Evolutionary conservation across 2,797 vertebrate genomes (phyloP), one percentile per base, ranked within the genome.

Genomic region (Anomalospiza imberbis): DNA sequence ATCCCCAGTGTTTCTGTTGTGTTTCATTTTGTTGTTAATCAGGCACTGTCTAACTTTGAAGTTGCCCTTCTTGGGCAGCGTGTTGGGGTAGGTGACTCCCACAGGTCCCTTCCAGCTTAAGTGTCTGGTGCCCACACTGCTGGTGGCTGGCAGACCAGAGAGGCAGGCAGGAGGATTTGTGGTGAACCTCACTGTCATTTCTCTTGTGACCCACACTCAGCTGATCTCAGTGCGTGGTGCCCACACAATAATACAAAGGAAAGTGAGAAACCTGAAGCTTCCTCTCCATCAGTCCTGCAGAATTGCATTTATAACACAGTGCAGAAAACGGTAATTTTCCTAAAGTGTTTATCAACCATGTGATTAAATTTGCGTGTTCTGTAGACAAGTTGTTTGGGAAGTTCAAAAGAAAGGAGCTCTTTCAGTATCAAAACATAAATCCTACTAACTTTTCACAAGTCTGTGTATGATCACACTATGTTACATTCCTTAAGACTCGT

Each of bases 221-320:
- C 85, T 96, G 93, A 91, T 72, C 50, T 1, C 0, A 1, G 70
- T 15, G 3, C 4, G 1, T 72, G 67, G 72, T 67, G 55, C 55
- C 18, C 28, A 26, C 17, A 29, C 29, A 31, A 32, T 55, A 54
- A 71, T 44, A 88, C 3, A 8, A 82, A 80, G 58, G 40, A 97
- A 96, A 96, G 77, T 83, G 88, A 85, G 72, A 95, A 93, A 95
- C 57, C 57, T 79, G 77, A 82, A 65, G 34, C 71, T 93, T 94
- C 91, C 88, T 93, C 83, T 79, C 60, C 0, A 0, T 66, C 74
- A 89, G 63, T 50, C 60, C 50, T 73, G 28, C 20, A 48, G 70
- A 91, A 72, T 2, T 74, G 28, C 5, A 5, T 88, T 83, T 92
- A 53, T 24, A 62, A 73, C 72, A 65, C 83, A 5, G 13, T 61